Percentiles rank a stretch among this genome's conserved stretches.
phyloP scores from a whole-genome alignment of 2,888 invertebrate species.

The Pherbina coryleti region DNA sequence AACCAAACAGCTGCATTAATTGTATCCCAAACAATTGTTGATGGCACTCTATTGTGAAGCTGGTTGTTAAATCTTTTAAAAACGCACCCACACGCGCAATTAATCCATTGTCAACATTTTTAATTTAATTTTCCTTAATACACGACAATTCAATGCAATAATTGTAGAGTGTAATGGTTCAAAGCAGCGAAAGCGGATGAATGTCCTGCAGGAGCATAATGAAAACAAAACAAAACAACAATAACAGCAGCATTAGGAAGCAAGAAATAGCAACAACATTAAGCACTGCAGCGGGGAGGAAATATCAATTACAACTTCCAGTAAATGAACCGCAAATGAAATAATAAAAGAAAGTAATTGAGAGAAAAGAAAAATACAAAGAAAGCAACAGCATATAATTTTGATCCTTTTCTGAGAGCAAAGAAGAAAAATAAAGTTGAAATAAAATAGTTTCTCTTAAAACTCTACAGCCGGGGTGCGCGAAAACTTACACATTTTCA shows the following conservation, averaged over 20 bases:
- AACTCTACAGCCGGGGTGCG: neutral
- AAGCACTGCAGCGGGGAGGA: conserved; percentile 18
- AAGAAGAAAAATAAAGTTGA: neutral
- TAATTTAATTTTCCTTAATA: conserved; percentile 47
- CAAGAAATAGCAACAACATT: neutral
- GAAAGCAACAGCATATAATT: neutral
- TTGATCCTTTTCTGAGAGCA: too few relatives aligned
- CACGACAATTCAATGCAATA: conserved; percentile 52
- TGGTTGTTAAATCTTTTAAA: conserved; percentile 1
- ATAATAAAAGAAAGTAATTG: neutral
- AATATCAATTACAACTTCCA: conserved; percentile 50
- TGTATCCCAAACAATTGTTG: too few relatives aligned
- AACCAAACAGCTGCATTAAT: too few relatives aligned
- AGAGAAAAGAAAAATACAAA: neutral
- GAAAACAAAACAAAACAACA: neutral
- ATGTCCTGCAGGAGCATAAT: conserved; percentile 8
- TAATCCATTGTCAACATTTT: conserved; percentile 55
- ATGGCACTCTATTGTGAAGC: too few relatives aligned
- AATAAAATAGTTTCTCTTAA: neutral
- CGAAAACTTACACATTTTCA: neutral
- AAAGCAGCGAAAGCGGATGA: conserved; percentile 4
- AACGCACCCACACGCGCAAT: conserved; percentile 53
- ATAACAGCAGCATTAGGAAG: neutral
- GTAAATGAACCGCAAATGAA: conserved; percentile 40
- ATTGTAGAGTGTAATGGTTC: conserved; percentile 30